phyloP scores from a whole-genome alignment of 2,888 invertebrate species.

The Meganola albula region DNA sequence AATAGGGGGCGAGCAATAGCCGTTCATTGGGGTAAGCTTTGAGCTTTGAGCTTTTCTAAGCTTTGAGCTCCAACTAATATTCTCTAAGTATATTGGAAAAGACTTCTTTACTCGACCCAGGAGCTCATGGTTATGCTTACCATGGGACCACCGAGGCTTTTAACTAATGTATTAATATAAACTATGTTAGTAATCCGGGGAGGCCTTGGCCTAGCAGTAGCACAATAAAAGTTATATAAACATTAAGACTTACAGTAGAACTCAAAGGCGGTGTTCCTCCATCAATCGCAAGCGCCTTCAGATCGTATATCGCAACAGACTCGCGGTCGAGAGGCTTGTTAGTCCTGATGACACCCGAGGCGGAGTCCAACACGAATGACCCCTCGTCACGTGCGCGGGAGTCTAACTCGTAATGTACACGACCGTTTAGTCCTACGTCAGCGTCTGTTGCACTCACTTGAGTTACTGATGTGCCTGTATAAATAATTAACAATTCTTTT shows the following conservation, averaged over 20 bases:
- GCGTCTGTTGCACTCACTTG: constrained; percentile 89
- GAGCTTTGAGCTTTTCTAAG: too few species aligned
- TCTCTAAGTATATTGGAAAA: too few species aligned
- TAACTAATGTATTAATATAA: too few species aligned
- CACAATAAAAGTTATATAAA: neutral
- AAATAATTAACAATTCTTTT: too few species aligned
- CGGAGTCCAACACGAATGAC: constrained; percentile 94
- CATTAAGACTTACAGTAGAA: constrained; percentile 60
- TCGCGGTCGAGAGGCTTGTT: constrained; percentile 95
- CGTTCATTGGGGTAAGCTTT: too few species aligned
- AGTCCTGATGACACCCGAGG: constrained; percentile 94
- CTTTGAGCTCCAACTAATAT: too few species aligned
- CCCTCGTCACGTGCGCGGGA: constrained; percentile 88
- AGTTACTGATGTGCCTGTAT: constrained; percentile 83
- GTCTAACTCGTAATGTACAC: constrained; percentile 87
- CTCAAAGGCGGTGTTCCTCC: constrained; percentile 88
- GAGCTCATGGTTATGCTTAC: too few species aligned
- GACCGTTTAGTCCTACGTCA: constrained; percentile 91
- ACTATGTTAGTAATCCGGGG: too few species aligned
- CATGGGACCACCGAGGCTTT: too few species aligned
- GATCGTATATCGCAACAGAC: constrained; percentile 88
- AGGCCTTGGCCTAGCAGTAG: neutral
- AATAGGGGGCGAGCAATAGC: too few species aligned
- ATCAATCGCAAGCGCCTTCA: constrained; percentile 93
- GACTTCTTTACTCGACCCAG: too few species aligned